These are phyloP conservation scores for Spea hammondii DNA, from an alignment of 2,797 vertebrate species.

Conservation along the genomic window DNA sequence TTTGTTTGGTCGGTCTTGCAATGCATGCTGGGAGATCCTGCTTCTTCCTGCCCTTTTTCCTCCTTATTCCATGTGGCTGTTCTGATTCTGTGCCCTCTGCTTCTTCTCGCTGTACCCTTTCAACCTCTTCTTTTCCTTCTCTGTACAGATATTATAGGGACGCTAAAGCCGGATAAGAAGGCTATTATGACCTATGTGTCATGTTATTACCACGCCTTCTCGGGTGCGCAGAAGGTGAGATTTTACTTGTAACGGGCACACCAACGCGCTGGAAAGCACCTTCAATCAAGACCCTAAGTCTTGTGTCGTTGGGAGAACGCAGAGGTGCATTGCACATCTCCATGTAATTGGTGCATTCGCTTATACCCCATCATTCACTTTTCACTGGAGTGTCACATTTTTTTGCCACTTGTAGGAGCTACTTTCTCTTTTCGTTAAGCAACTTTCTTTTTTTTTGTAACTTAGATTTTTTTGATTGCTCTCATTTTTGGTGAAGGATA, in stretches of 20 bases:
- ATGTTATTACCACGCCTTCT: conserved; percentile 99
- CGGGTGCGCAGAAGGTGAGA: conserved; percentile 98
- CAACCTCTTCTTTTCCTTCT: conserved; percentile 79
- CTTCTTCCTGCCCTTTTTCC: conserved; percentile 60
- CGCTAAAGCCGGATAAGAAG: conserved; percentile 98
- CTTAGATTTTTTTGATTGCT: too few species aligned
- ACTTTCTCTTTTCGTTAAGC: too few species aligned
- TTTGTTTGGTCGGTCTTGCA: conserved; percentile 69
- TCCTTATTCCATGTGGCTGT: conserved; percentile 63
- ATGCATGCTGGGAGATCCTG: conserved; percentile 79
- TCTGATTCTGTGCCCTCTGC: conserved; percentile 68
- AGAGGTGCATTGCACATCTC: conserved; percentile 16
- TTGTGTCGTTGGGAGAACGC: neutral
- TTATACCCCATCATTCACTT: conserved; percentile 12
- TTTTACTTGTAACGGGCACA: conserved; percentile 60
- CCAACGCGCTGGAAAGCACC: conserved; percentile 56
- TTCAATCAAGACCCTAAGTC: neutral
- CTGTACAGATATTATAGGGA: conserved; percentile 97
- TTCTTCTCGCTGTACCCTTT: conserved; percentile 73
- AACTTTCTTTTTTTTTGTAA: too few species aligned
- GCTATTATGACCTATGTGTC: conserved; percentile 98
- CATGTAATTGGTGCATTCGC: neutral
- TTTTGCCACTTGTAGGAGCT: neutral
- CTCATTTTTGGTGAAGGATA: too few species aligned
- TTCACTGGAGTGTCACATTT: conserved; percentile 14